Base-by-base conservation (phyloP, 2,113 vertebrate species). In the Syngnathus typhle region DNA sequence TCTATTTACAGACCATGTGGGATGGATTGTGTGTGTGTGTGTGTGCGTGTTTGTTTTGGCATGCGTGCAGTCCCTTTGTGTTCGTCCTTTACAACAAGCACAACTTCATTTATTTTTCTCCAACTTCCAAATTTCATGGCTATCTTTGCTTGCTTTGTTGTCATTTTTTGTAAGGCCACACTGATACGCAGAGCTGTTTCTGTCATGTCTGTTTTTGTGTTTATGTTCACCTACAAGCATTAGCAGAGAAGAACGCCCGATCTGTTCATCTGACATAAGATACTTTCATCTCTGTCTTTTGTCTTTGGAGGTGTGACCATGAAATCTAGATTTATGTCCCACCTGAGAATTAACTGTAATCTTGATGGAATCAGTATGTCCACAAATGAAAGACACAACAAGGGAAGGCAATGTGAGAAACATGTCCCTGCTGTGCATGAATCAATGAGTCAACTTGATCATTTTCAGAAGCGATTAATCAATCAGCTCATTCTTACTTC, bases 1-100 rank as follows among this genome's bases (percentile, higher is more conserved):
- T 85, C 80, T 86, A 86, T 88, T 88, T 88, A 78, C 80, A 86
- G 86, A 85, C 75, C 77, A 81, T 79, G 84, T 89, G 86, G 86
- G 86, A 87, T 82, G 83, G 80, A 82, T 59, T 80, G 71, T 81
- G 79, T 72, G 65, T 68, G 21, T 60, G 66, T 43, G 67, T 72
- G 64, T 61, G 43, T 55, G n/a, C n/a, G 27, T 49, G n/a, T 10
- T 21, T 23, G 4, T 13, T 55, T 54, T 46, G 39, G 21, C 46
- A 64, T 51, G 63, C 58, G 71, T 66, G 75, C 27, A 38, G 75
- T 77, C 82, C 68, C 70, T 76, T 82, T 84, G 77, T 62, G 65
- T 71, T 80, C 74, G 68, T 77, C 77, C 18, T 60, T 36, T 19
- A 60, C 12, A 36, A 38, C 18, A 7, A 19, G 56, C 32, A 59